Evolutionary conservation across 2,888 invertebrate genomes (phyloP).

Genomic region (Ophion obscuratus): DNA sequence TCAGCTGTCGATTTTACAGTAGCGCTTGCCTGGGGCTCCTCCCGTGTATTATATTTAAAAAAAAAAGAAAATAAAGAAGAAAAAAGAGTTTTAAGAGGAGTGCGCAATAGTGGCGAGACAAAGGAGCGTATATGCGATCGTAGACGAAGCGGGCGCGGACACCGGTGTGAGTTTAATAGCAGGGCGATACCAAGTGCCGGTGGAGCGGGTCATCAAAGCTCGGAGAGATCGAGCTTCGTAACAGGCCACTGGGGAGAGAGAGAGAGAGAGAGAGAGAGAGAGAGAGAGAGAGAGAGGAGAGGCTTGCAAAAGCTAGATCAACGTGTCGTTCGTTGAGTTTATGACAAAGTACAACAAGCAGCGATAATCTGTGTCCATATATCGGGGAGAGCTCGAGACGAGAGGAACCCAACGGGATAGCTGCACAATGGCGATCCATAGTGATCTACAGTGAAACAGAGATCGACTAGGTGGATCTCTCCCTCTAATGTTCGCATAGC

Average conservation of each 20-base stretch:
- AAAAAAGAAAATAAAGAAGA: not conserved
- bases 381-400: conserved; percentile 37
- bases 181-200: conserved; percentile 20
- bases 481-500: conserved; percentile 49
- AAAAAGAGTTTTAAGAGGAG: not conserved
- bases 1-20: conserved; percentile 47
- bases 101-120: not conserved
- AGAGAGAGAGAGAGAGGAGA: conserved; percentile 40
- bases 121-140: not conserved
- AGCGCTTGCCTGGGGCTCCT: conserved; percentile 17
- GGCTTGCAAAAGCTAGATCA: conserved; percentile 28
- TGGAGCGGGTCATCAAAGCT: conserved; percentile 17
- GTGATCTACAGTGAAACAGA: conserved; percentile 47
- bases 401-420: conserved; percentile 39
- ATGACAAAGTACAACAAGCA: conserved; percentile 50
- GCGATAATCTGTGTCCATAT: conserved; percentile 64
- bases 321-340: conserved; percentile 34
- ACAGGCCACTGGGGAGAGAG: conserved; percentile 14
- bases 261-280: conserved; percentile 34
- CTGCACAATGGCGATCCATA: conserved; percentile 61
- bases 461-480: conserved; percentile 47
- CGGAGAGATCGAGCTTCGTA: conserved; percentile 37
- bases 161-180: conserved; percentile 9
- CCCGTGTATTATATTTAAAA: not conserved
- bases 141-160: not conserved